These are phyloP conservation scores for Lithophane ornitopus DNA, from an alignment of 2,888 invertebrate species.

Conservation along the genomic window DNA sequence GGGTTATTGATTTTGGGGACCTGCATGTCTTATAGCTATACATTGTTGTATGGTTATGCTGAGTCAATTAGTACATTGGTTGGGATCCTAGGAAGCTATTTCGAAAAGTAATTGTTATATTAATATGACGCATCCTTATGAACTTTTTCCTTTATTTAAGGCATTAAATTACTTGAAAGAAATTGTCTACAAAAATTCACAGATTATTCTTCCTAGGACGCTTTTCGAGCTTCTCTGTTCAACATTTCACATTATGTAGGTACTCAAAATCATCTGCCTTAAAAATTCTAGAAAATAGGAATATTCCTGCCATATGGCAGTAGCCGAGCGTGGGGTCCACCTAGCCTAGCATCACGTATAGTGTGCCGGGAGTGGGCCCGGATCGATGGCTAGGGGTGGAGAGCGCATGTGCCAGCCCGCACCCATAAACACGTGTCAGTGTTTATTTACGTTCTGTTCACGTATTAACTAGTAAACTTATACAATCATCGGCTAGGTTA, in stretches of 20 bases:
- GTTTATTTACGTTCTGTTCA: conserved; percentile 89
- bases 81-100: not conserved
- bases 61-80: conserved; percentile 25
- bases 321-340: conserved; percentile 31
- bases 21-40: conserved; percentile 53
- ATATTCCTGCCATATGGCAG: no score
- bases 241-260: not conserved
- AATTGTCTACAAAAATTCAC: not conserved
- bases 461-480: conserved; percentile 74
- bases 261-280: not conserved
- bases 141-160: not conserved
- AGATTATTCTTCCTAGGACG: not conserved
- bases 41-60: conserved; percentile 27
- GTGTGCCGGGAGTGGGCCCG: conserved; percentile 69
- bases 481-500: conserved; percentile 56
- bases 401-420: conserved; percentile 82
- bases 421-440: conserved; percentile 87
- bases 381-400: conserved; percentile 74
- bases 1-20: conserved; percentile 67
- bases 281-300: conserved; percentile 17
- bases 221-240: not conserved
- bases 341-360: conserved; percentile 74
- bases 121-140: not conserved
- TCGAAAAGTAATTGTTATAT: not conserved
- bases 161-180: not conserved